phyloP scores from a whole-genome alignment of 2,888 invertebrate genomes.

The Troides oblongomaculatus region DNA sequence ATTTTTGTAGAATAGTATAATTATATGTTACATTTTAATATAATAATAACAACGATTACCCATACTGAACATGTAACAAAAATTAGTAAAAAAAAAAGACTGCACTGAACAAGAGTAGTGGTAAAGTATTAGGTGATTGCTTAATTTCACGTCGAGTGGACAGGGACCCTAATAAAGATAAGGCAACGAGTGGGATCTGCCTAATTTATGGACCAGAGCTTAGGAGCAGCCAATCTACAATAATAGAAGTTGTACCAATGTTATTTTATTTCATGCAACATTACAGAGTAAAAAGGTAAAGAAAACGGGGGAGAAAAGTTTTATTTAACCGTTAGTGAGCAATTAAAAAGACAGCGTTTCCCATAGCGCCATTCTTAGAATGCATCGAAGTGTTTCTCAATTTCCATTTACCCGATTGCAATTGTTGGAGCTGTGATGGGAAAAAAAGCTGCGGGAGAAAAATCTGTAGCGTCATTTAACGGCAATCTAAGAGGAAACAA shows the following conservation, averaged over 20 bases:
- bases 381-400: conserved; percentile 29
- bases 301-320: neutral
- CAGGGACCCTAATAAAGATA: conserved; percentile 27
- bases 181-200: conserved; percentile 12
- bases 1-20: too few species aligned
- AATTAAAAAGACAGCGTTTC: neutral
- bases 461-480: conserved; percentile 23
- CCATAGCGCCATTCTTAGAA: conserved; percentile 20
- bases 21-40: neutral
- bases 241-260: neutral
- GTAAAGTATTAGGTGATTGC: conserved; percentile 1
- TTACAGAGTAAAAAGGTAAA: neutral
- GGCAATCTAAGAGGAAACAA: conserved; percentile 26
- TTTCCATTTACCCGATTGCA: conserved; percentile 28
- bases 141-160: conserved; percentile 21
- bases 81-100: neutral
- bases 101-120: neutral
- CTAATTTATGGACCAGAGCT: conserved; percentile 10
- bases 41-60: neutral
- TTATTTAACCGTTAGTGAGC: neutral
- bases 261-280: neutral
- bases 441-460: conserved; percentile 12
- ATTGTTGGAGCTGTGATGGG: conserved; percentile 20
- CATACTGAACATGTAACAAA: neutral
- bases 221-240: conserved; percentile 2